Evolutionary conservation across 2,797 vertebrate genomes (phyloP), one percentile per base, ranked within the genome.

Genomic region (Clarias pachynema): DNA sequence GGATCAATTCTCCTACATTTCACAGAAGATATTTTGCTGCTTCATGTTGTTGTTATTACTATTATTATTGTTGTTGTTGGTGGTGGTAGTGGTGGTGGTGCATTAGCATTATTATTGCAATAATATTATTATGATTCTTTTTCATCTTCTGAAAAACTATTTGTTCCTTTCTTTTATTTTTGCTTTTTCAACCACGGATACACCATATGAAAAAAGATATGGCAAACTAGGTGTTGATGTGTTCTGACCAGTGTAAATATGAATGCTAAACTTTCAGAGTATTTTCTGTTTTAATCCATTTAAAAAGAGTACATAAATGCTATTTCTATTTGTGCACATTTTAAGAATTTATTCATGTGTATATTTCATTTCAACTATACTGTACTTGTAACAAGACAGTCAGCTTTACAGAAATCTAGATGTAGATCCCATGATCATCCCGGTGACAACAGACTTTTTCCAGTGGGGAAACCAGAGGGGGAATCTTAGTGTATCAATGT

Each of bases 121-220:
- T 53, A 14, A 53, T 53, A 53, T 53, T 53, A 53, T 53, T 53
- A 53, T 53, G 49, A 53, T 53, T 53, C 12, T 14, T 53, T 53
- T 53, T 53, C 12, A 53, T 53, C 49, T 53, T 14, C 49, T 53
- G 49, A 14, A 53, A 53, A 53, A 53, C 49, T 53, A 53, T 14
- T 53, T 53, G 49, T 53, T 53, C 12, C 12, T 53, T 14, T 53
- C 49, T 53, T 53, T 53, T 53, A 60, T 60, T 18, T 60, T 60
- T 60, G 20, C 59, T 60, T 60, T 60, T 60, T 53, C 22, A 60
- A 60, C 5, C 59, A 22, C 59, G 7, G 1, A 72, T 72, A 79
- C 79, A 65, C 56, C 56, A 24, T 88, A 86, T 86, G 85, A 63
- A 88, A 53, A 53, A 53, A 63, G 20, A 83, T 65, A 85, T 87